Percentiles rank a stretch among this genome's conserved stretches.
phyloP scores from a whole-genome alignment of 2,113 vertebrate genomes.

The Lepus timidus region DNA sequence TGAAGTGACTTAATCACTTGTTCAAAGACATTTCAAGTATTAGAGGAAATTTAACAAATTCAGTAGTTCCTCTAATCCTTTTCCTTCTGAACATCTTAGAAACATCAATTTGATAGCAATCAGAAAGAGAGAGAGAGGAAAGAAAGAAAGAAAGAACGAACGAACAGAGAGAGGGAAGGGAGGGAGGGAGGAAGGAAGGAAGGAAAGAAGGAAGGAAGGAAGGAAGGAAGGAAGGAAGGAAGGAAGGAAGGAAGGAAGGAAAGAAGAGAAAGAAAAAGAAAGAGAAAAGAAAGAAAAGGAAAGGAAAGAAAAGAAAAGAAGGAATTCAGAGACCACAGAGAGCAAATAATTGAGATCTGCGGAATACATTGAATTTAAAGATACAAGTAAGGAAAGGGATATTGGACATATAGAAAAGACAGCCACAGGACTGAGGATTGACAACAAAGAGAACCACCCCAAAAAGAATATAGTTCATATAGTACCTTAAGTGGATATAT shows the following conservation, averaged over 20 bases:
- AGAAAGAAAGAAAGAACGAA: no score
- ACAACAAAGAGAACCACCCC: background rate
- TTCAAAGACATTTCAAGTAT: conserved; percentile 34
- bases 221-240: no score
- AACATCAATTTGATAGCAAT: background rate
- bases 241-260: no score
- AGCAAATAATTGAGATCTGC: background rate
- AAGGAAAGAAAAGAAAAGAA: no score
- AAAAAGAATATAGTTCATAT: background rate
- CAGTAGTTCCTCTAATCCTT: background rate
- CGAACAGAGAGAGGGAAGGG: no score
- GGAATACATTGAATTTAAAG: background rate
- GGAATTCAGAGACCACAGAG: background rate
- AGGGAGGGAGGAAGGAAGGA: no score
- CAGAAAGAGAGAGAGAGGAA: background rate
- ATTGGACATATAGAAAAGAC: background rate
- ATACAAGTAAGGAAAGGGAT: background rate
- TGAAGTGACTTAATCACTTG: background rate
- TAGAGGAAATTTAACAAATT: conserved; percentile 19
- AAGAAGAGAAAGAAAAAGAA: no score
- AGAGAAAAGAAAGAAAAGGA: no score
- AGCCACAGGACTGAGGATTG: background rate
- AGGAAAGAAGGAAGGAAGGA: no score
- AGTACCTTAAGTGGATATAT: background rate
- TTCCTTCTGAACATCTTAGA: background rate